A percentile compares a stretch with the other conserved stretches of the same genome.
These are phyloP conservation scores for Nomia melanderi DNA, from an alignment of 1,140 invertebrate genomes.

Conservation along the genomic window DNA sequence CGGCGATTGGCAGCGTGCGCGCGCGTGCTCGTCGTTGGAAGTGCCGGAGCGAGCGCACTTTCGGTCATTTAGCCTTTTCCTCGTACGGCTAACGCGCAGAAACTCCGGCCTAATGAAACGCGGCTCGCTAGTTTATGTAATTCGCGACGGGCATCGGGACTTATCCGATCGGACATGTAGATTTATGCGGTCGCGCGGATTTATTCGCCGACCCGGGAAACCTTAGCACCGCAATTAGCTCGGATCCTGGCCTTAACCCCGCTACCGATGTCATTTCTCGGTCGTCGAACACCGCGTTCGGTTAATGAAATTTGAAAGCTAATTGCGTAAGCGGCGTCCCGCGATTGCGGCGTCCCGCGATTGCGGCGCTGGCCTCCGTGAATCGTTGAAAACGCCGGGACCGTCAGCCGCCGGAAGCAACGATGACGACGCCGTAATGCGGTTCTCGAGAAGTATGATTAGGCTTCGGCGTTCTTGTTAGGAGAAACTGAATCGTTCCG, in stretches of 20 bases:
- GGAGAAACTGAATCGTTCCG: too few species aligned
- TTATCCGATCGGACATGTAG: conserved; percentile 44
- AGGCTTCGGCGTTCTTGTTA: too few species aligned
- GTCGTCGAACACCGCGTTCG: too few species aligned
- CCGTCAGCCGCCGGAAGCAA: too few species aligned
- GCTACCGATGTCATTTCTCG: too few species aligned
- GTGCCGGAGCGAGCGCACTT: conserved; percentile 15
- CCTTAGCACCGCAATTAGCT: conserved; percentile 29
- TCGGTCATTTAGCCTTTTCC: conserved; percentile 35
- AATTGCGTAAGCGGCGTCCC: neutral
- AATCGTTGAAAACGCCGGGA: too few species aligned
- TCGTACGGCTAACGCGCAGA: neutral
- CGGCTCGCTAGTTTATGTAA: conserved; percentile 30
- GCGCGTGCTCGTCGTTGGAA: too few species aligned
- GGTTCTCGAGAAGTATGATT: too few species aligned
- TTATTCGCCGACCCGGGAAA: conserved; percentile 35
- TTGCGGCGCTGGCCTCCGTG: too few species aligned
- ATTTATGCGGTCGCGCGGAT: conserved; percentile 43
- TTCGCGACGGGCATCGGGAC: conserved; percentile 29
- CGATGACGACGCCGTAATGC: too few species aligned
- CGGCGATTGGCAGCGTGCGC: too few species aligned
- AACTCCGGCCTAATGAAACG: conserved; percentile 35
- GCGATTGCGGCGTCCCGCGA: too few species aligned
- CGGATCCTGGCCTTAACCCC: conserved; percentile 17
- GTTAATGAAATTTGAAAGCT: neutral